A percentile compares a stretch with the other conserved stretches of the same genome.
Conservation (phyloP, 2,113 vertebrate genomes). For the Willisornis vidua region DNA sequence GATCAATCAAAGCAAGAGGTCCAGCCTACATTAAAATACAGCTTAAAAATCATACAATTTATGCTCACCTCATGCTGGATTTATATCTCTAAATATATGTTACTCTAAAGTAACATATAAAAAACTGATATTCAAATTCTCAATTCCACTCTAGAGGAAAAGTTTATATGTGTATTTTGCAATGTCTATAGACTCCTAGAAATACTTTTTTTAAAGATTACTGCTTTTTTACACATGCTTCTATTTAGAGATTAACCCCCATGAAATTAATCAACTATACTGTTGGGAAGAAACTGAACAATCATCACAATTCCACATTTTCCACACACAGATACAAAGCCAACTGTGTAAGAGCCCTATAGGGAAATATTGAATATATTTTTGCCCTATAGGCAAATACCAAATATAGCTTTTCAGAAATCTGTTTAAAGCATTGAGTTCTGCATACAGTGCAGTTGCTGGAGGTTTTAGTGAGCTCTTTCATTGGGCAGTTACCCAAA, state of each 20-base stretch:
- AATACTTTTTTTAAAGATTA: neutral
- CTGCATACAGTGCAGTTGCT: neutral
- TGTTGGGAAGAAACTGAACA: neutral
- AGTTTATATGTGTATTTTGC: neutral
- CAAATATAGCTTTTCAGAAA: neutral
- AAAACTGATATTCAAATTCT: neutral
- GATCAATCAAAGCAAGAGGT: neutral
- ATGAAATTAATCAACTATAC: neutral
- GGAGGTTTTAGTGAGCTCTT: neutral
- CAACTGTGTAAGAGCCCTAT: neutral
- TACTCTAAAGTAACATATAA: neutral
- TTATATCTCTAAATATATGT: neutral
- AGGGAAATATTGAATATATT: neutral
- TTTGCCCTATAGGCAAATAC: neutral
- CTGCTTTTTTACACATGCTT: neutral
- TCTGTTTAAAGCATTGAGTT: neutral
- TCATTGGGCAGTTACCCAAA: neutral
- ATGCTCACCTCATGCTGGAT: neutral
- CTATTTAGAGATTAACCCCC: neutral
- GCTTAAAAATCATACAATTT: neutral
- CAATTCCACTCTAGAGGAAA: neutral
- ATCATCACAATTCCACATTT: neutral
- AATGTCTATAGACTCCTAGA: neutral
- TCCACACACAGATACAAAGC: neutral
- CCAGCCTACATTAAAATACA: neutral